Conservation (phyloP, 2,797 vertebrate species). For the Hypotaenidia okinawae region DNA sequence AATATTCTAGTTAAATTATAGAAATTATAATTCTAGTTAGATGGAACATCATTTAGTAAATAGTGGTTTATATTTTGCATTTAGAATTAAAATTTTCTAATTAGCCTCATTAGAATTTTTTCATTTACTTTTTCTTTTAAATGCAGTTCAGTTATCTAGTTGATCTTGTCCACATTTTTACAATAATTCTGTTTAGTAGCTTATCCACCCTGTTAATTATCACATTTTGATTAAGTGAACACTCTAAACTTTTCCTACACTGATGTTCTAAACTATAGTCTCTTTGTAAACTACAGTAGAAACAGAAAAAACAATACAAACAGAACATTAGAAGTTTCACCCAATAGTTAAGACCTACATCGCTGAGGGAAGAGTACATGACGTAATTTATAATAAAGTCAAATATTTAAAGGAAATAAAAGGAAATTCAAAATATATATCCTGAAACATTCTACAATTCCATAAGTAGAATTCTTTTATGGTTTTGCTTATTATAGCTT, state of each 20-base stretch:
- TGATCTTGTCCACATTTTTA: background rate
- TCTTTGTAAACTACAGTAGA: background rate
- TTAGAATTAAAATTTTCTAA: background rate
- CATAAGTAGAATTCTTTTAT: background rate
- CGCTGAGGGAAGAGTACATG: no score
- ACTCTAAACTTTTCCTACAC: background rate
- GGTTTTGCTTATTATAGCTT: background rate
- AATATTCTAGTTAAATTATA: background rate
- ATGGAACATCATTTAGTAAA: background rate
- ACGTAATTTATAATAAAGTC: background rate
- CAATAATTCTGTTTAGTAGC: background rate
- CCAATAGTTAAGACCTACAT: background rate
- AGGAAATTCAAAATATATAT: background rate
- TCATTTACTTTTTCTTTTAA: background rate
- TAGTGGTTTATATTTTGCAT: background rate
- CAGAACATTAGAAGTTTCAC: background rate
- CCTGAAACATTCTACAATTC: background rate
- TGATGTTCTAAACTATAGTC: background rate
- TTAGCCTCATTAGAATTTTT: background rate
- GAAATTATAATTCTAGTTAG: background rate
- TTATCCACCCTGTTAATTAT: background rate
- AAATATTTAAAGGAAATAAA: background rate
- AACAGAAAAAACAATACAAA: background rate
- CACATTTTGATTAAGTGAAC: rapidly evolving
- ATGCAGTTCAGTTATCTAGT: background rate